A percentile compares a stretch with the other conserved stretches of the same genome.
Evolutionary conservation across 2,888 invertebrate genomes (phyloP).

Genomic region (Sminthurinus aureus): DNA sequence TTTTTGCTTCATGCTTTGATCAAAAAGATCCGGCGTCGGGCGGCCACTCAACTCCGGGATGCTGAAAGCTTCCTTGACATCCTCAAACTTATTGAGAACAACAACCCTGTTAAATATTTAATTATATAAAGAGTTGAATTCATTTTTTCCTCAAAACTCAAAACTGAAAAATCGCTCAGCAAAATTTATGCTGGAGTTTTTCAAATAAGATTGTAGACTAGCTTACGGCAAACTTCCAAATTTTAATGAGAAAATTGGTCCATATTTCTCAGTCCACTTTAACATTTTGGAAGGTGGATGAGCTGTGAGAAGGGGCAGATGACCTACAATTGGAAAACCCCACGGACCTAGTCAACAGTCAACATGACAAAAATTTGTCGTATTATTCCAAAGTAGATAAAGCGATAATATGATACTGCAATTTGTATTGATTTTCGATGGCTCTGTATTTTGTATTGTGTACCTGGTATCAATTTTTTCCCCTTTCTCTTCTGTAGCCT

Average conservation of each 20-base stretch:
- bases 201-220: not conserved
- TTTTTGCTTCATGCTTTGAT: not conserved
- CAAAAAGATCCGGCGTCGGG: not conserved
- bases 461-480: no score
- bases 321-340: not conserved
- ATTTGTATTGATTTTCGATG: no score
- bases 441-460: no score
- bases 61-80: not conserved
- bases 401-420: no score
- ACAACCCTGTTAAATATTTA: not conserved
- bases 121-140: not conserved
- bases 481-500: no score
- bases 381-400: no score
- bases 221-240: conserved; percentile 9
- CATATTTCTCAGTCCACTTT: not conserved
- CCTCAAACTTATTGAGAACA: not conserved
- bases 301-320: not conserved
- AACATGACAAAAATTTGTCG: no score
- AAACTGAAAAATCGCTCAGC: not conserved
- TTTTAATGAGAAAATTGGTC: not conserved
- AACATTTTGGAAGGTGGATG: not conserved
- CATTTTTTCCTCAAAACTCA: not conserved
- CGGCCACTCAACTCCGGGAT: not conserved
- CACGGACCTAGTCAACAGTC: not conserved
- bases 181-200: no score